Evolutionary conservation across 2,888 invertebrate genomes (phyloP).

Genomic region (Seladonia tumulorum): DNA sequence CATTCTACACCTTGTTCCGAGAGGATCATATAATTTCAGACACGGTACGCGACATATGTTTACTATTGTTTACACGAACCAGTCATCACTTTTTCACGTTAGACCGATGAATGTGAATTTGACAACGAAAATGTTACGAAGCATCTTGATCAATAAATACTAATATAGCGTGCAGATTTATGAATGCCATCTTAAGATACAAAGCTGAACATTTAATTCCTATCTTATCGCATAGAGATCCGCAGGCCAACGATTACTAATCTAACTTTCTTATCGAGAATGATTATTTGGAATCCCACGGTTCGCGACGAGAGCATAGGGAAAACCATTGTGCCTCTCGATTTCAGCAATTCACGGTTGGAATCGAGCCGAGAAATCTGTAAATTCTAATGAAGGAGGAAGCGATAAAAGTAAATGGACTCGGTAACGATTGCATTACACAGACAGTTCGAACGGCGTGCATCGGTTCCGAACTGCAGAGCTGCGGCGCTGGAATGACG

Average conservation of each 20-base stretch:
- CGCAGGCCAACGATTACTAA: too few species aligned
- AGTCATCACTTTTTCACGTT: not conserved
- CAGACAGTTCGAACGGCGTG: conserved; percentile 35
- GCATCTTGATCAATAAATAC: too few species aligned
- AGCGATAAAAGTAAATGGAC: conserved; percentile 49
- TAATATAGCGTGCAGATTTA: too few species aligned
- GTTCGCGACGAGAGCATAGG: too few species aligned
- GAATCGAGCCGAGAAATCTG: conserved; percentile 32
- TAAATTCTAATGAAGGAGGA: conserved; percentile 55
- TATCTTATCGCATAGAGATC: too few species aligned
- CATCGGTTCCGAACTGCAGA: conserved; percentile 29
- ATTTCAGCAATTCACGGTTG: not conserved
- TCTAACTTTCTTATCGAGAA: too few species aligned
- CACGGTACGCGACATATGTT: not conserved
- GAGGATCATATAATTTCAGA: conserved; percentile 3
- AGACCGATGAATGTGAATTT: too few species aligned
- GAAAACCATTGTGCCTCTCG: not conserved
- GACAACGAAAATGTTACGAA: too few species aligned
- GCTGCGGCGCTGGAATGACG: conserved; percentile 25
- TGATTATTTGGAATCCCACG: too few species aligned
- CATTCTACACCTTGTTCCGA: not conserved
- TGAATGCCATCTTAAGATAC: too few species aligned
- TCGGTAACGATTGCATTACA: conserved; percentile 50
- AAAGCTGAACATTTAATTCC: too few species aligned
- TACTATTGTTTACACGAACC: not conserved